Percentiles rank a stretch among this genome's conserved stretches.
Conservation (phyloP, 1,140 invertebrate genomes). For the Zaprionus vittiger region DNA sequence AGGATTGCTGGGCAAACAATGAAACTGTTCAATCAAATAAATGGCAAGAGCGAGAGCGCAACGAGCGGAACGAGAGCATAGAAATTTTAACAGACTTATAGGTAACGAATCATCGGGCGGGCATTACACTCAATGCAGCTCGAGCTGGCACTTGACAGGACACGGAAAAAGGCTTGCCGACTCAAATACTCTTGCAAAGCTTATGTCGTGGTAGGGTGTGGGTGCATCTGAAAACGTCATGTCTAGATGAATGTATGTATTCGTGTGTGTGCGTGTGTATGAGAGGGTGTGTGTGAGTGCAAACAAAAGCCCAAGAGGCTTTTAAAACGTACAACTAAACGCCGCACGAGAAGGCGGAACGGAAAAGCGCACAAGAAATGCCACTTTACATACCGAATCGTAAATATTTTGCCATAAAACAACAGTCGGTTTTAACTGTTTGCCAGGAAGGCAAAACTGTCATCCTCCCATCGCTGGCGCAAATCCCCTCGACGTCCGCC, state of each 20-base stretch:
- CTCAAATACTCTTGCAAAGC: slow-evolving; percentile 13
- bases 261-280: not conserved
- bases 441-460: slow-evolving; percentile 22
- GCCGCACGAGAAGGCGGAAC: slow-evolving; percentile 47
- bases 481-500: not conserved
- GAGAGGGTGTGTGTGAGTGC: slow-evolving; percentile 10
- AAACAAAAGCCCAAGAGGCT: slow-evolving; percentile 67
- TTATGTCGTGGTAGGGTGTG: not conserved
- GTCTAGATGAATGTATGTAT: not conserved
- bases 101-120: slow-evolving; percentile 38
- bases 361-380: slow-evolving; percentile 80
- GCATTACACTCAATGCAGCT: slow-evolving; percentile 30
- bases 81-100: slow-evolving; percentile 14
- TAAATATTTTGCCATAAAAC: slow-evolving; percentile 81
- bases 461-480: not conserved
- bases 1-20: slow-evolving; percentile 50
- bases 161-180: slow-evolving; percentile 70
- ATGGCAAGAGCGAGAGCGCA: slow-evolving; percentile 35
- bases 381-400: slow-evolving; percentile 80
- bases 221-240: not conserved
- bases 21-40: slow-evolving; percentile 62
- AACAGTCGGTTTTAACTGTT: slow-evolving; percentile 48
- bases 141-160: slow-evolving; percentile 53
- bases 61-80: slow-evolving; percentile 5
- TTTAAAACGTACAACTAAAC: slow-evolving; percentile 63